These are phyloP conservation scores for Halocaridina rubra DNA, from an alignment of 2,888 invertebrate species.

Conservation along the genomic window DNA sequence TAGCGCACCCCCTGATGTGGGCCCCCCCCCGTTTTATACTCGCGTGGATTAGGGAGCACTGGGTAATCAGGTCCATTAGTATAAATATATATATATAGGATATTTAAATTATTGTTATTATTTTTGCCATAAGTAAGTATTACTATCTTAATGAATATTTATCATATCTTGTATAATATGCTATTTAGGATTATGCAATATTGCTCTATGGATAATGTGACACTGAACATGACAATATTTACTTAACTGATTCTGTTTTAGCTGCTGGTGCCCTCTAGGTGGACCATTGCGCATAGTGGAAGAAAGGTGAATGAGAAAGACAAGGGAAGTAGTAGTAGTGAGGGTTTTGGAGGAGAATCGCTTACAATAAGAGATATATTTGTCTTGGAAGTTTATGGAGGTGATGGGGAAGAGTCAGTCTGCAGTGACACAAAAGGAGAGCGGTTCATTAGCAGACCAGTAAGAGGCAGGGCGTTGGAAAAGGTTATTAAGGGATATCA, in stretches of 20 bases:
- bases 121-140: constrained; percentile 60
- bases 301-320: too few species aligned
- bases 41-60: constrained; percentile 54
- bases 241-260: constrained; percentile 32
- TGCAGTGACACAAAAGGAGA: too few species aligned
- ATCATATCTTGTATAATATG: constrained; percentile 57
- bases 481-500: constrained; percentile 34
- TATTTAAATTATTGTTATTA: constrained; percentile 60
- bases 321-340: too few species aligned
- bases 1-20: constrained; percentile 28
- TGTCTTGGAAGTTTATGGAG: too few species aligned
- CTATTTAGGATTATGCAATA: constrained; percentile 56
- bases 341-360: too few species aligned
- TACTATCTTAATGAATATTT: constrained; percentile 57
- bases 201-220: constrained; percentile 56
- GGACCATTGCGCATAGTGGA: constrained; percentile 49
- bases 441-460: too few species aligned
- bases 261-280: constrained; percentile 29
- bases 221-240: constrained; percentile 57
- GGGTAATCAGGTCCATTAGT: constrained; percentile 53
- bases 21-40: constrained; percentile 53
- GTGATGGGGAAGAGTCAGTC: too few species aligned
- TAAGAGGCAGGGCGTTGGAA: too few species aligned
- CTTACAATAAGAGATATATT: too few species aligned
- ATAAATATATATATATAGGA: constrained; percentile 59